These are phyloP conservation scores for Tetramorium alpestre DNA, from an alignment of 1,140 invertebrate species.

Conservation along the genomic window DNA sequence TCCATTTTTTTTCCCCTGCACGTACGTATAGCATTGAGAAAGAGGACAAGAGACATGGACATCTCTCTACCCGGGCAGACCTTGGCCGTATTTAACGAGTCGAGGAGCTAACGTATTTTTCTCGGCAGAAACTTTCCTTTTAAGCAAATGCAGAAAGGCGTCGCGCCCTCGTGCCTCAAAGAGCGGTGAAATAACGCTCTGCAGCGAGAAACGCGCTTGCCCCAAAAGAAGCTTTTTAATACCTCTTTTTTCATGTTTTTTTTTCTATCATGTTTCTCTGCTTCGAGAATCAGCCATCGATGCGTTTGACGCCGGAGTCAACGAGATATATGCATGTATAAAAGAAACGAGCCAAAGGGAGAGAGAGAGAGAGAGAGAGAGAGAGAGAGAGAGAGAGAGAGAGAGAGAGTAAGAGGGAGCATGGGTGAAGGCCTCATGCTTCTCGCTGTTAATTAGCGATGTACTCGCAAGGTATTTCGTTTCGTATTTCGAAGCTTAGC, in stretches of 20 bases:
- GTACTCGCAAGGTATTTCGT: slow-evolving; percentile 27
- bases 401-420: background rate
- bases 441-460: slow-evolving; percentile 52
- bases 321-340: slow-evolving; percentile 1
- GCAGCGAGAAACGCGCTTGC: slow-evolving; percentile 32
- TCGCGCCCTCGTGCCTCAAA: slow-evolving; percentile 46
- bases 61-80: slow-evolving; percentile 34
- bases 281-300: slow-evolving; percentile 47
- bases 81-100: slow-evolving; percentile 60
- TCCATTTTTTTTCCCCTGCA: background rate
- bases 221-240: slow-evolving; percentile 46
- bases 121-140: slow-evolving; percentile 49
- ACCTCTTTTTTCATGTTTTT: background rate
- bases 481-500: slow-evolving; percentile 39
- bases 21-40: slow-evolving; percentile 2
- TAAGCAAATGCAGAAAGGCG: slow-evolving; percentile 58
- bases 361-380: background rate
- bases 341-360: slow-evolving; percentile 1
- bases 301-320: slow-evolving; percentile 37
- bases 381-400: background rate
- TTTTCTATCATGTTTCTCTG: background rate
- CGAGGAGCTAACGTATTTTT: slow-evolving; percentile 51
- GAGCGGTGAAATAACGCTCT: slow-evolving; percentile 44
- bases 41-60: slow-evolving; percentile 35
- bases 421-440: background rate